Base-by-base conservation (phyloP, 1,140 invertebrate species). In the Drosophila tani region DNA sequence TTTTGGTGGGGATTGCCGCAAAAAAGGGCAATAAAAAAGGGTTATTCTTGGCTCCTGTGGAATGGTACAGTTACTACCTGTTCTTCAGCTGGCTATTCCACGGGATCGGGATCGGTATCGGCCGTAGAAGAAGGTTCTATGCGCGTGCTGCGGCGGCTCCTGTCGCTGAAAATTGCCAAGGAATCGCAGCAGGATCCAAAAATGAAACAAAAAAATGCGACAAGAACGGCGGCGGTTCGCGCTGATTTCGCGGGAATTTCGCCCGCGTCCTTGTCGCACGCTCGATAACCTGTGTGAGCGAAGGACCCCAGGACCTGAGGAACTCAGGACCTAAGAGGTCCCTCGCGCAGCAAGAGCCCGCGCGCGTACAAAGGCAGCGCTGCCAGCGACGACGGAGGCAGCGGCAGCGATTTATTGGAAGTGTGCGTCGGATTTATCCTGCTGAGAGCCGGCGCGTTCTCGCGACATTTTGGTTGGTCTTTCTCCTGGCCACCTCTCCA, bases 391-490 rank as follows among this genome's bases (percentile, higher is more conserved):
- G 53, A 40, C 53, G n/a, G 53, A 40, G 53, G 53, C 53, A 56
- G 51, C 14, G 14, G 51, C 51, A 55, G 53, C 53, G 82, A 88
- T 88, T 86, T 88, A 73, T 38, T 70, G 69, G 69, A 58, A 73
- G 69, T 70, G 69, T 58, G 70, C 46, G 46, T 43, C 38, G 38
- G 17, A 29, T 40, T 29, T 57, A 58, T 46, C 73, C 53, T 60
- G 74, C 64, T 53, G 77, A 60, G 70, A 64, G 81, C 56, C 56
- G 84, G 62, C 80, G 80, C 80, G 73, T 75, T 88, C 78, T 81
- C 81, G 85, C 84, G 81, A 87, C 85, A 84, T 85, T 88, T 90
- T 88, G 84, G 84, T 90, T 88, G 84, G 84, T 71, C 56, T 51
- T 53, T 79, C 85, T 70, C 51, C 41, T 43, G 64, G 58, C 43